Percentiles rank a stretch among this genome's conserved stretches.
phyloP scores from a whole-genome alignment of 2,797 vertebrate genomes.

The Acrocephalus scirpaceus region DNA sequence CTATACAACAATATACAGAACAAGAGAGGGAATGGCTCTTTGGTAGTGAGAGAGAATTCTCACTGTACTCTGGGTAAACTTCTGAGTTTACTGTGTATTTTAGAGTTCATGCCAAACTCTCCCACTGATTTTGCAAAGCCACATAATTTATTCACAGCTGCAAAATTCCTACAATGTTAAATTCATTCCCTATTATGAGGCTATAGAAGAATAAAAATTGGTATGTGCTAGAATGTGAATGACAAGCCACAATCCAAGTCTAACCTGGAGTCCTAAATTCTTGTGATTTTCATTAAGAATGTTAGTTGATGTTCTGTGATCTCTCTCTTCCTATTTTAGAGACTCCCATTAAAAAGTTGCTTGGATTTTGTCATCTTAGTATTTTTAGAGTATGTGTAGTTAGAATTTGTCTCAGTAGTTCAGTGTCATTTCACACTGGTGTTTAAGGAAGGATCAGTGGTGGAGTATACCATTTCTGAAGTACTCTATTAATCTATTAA shows the following conservation, averaged over 20 bases:
- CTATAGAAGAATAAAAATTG: not conserved
- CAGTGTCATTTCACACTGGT: not conserved
- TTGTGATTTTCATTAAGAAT: not conserved
- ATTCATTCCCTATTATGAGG: not conserved
- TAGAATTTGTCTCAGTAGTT: not conserved
- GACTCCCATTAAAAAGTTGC: not conserved
- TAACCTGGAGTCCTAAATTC: not conserved
- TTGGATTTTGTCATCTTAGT: not conserved
- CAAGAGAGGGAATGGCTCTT: not conserved
- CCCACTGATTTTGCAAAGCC: not conserved
- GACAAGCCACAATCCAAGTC: not conserved
- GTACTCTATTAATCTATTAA: not conserved
- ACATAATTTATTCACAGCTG: not conserved
- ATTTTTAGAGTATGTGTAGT: not conserved
- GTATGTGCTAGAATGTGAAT: not conserved
- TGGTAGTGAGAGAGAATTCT: not conserved
- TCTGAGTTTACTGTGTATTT: not conserved
- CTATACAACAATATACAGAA: not conserved
- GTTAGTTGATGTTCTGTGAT: not conserved
- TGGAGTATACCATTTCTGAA: not conserved
- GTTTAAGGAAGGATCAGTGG: not conserved
- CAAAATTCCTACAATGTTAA: not conserved
- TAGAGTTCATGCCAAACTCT: not conserved
- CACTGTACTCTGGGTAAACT: not conserved
- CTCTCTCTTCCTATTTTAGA: not conserved